Conservation (phyloP, 2,888 invertebrate species). For the Noctua janthina region DNA sequence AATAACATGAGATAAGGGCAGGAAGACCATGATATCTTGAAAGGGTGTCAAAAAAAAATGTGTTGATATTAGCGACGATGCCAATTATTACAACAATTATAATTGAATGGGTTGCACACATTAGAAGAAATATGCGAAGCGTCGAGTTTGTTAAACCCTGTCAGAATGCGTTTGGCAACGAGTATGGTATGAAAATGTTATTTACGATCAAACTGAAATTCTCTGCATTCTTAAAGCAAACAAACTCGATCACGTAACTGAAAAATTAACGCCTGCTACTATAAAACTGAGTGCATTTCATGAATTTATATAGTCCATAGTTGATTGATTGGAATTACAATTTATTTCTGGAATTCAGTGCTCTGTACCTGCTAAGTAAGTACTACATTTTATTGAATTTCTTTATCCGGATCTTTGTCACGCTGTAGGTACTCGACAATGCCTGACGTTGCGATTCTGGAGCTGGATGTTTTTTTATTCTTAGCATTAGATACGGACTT, state of each 20-base stretch:
- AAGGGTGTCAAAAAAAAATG: not conserved
- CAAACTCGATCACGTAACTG: slow-evolving; percentile 7
- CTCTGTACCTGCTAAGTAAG: not conserved
- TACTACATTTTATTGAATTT: not conserved
- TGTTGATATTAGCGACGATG: not conserved
- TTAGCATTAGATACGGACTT: not conserved
- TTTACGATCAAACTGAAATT: slow-evolving; percentile 31
- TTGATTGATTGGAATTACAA: slow-evolving; percentile 2
- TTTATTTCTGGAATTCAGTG: slow-evolving; percentile 19
- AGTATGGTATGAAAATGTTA: slow-evolving; percentile 28
- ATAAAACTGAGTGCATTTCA: slow-evolving; percentile 10
- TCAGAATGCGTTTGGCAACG: slow-evolving; percentile 45
- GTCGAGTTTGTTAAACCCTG: slow-evolving; percentile 31
- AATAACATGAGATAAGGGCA: no score
- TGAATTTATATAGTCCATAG: not conserved
- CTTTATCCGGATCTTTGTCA: not conserved
- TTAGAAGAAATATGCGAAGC: not conserved
- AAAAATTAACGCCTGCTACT: slow-evolving; percentile 16
- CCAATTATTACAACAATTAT: slow-evolving; percentile 3
- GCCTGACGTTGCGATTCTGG: not conserved
- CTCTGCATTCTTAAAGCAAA: slow-evolving; percentile 17
- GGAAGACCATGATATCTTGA: not conserved
- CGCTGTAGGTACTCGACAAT: not conserved
- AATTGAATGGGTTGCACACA: not conserved
- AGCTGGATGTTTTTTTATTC: not conserved